Conservation (phyloP, 2,113 vertebrate genomes). For the Dermatemys mawii region DNA sequence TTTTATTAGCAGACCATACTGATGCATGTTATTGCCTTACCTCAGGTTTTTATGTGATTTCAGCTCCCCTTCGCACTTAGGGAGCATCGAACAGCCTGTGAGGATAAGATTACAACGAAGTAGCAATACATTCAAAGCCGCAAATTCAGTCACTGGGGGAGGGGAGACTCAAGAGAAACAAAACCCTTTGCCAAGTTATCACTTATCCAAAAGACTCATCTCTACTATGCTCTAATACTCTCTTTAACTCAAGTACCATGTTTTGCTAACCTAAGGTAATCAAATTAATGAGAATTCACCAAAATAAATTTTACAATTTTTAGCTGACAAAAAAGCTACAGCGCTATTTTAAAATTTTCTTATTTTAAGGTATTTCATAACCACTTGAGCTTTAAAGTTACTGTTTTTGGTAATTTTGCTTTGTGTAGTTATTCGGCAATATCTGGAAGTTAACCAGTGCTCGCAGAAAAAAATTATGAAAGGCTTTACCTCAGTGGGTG, state of each 20-base stretch:
- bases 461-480: background rate
- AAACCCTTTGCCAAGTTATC: background rate
- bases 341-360: background rate
- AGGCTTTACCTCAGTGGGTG: background rate
- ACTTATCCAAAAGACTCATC: background rate
- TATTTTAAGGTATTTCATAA: background rate
- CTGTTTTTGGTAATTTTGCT: background rate
- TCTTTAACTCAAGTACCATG: background rate
- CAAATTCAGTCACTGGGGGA: background rate
- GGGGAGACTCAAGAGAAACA: too few relatives aligned
- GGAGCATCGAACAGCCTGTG: background rate
- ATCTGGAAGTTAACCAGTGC: rapidly evolving
- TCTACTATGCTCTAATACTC: background rate
- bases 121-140: background rate
- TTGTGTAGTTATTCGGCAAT: too few relatives aligned
- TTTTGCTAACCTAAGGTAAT: background rate
- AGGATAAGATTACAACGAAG: background rate
- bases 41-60: background rate
- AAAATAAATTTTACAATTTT: background rate
- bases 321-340: background rate
- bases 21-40: background rate
- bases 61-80: background rate
- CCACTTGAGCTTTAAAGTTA: background rate
- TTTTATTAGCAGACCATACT: background rate
- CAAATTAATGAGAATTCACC: background rate